Base-by-base conservation (phyloP, 2,888 invertebrate species). In the Scaptomyza polygonia region DNA sequence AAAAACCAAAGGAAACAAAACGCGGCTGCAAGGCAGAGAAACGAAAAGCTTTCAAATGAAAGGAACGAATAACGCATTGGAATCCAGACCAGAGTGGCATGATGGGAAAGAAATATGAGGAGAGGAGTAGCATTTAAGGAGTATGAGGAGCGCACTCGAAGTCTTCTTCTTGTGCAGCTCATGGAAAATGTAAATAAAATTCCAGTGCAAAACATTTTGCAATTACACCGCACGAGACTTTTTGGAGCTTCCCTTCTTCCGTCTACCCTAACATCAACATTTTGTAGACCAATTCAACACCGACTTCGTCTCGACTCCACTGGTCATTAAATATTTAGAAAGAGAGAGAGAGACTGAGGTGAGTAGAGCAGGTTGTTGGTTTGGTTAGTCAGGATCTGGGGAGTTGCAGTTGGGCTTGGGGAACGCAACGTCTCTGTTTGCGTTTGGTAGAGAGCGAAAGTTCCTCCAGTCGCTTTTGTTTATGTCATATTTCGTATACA, bases 321-420 rank as follows among this genome's bases (percentile, higher is more conserved):
- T 88, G 86, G 89, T 89, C 88, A 89, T 88, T 88, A 88, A 89
- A 88, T 89, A 88, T 89, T 88, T 81, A 88, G 75, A 75, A 16
- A 39, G 16, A 34, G n/a, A 34, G 14, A n/a, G n/a, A 2, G 6
- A 34, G 65, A 25, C 5, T 52, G 67, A 51, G 58, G 62, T 59
- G 63, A 44, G 61, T 27, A 42, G n/a, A 2, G 27, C n/a, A 29
- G 21, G 36, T 12, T 14, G 47, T 29, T 11, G 32, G 32, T 36
- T 25, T 32, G 25, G 21, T 14, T 18, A 18, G n/a, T 21, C n/a
- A n/a, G 7, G 1, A 4, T 4, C 7, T 12, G 29, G 48, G 16
- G 21, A 32, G 49, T 47, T 36, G 48, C n/a, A 32, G 3, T 21
- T 12, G n/a, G n/a, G 32, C 18, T 2, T 8, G 7, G 36, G 39